Evolutionary conservation across 2,888 invertebrate species (phyloP), one percentile per base, ranked within the genome.

Genomic region (Poecilus cupreus): DNA sequence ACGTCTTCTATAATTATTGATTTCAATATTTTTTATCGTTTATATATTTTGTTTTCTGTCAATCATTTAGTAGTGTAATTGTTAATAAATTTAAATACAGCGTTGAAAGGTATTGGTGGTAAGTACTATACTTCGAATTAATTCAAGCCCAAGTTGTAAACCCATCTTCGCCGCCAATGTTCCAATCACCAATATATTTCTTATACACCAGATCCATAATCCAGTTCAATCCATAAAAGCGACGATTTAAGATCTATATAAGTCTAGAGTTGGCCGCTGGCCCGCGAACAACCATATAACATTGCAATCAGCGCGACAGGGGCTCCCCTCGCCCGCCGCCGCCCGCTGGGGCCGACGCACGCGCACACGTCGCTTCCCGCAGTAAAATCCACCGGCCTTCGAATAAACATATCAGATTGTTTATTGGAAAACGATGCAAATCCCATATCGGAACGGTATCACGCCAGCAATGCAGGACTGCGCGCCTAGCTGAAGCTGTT

Each of bases 401-500:
- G 32, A 81, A 81, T 81, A 81, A 81, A 81, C 81, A 81, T 81
- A 81, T 81, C 81, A 81, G 81, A 81, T 46, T 32, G 81, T 81
- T 81, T 81, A 81, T 81, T 81, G 81, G 81, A 81, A 81, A 81
- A 26, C 81, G 57, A 81, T 81, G 81, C 81, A 81, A 81, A 81
- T 81, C 46, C 39, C 57, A 80, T 72, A 79, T 79, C 77, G 60
- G 64, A 60, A 77, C 39, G 64, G 46, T 64, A 60, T 77, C 77
- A 77, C 64, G 76, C 54, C 18, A 26, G 32, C 22, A 57, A 20
- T 20, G 20, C 22, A 49, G 8, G 11, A n/a, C 43, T 13, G 16
- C 54, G 10, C 54, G 16, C 20, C 64, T 64, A 22, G 26, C 26
- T 32, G 32, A 32, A 32, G 32, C 32, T 32, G 32, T 32, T 32